Base-by-base conservation (phyloP, 37 sponge, comb jelly and placozoan genomes). In the Halisarca cf. caerulea region DNA sequence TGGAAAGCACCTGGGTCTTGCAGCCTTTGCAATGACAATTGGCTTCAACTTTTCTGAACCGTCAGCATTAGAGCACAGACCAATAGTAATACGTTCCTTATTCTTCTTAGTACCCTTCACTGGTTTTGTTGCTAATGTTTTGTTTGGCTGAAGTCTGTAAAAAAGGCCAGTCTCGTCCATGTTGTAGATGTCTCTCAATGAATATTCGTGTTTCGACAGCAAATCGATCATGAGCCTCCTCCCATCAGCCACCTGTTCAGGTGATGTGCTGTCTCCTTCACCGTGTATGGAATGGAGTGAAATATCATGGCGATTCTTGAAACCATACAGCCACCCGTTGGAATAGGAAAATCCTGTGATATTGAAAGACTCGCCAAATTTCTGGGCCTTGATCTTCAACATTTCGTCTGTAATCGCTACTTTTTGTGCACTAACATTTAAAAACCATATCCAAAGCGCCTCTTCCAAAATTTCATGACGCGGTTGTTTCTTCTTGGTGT, bases 11-110 rank as follows among this genome's bases (percentile, higher is more conserved):
- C 54, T 58, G 17, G 66, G 66, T 9, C 66, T 64, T 4, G 88
- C 88, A 17, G 82, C 2, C 54, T 77, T 82, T 14, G 80, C 88
- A 62, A 88, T 88, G 1, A 88, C 84, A 0, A 88, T 30, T n/a
- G 83, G 88, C 43, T 27, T n/a, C 69, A 54, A 55, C 41, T 88
- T 88, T 47, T 82, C 88, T 53, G 66, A 8, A 14, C 83, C 83
- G 42, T 62, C 68, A 60, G 83, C 83, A 51, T 82, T 88, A 20
- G 17, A 55, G n/a, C 57, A 55, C 17, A 55, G 57, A 20, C 17
- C 57, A 55, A 55, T 17, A 55, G 57, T 20, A 55, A 55, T 55
- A 17, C 57, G 57, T 55, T 55, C 57, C 57, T 55, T 17, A 11
- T 55, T 55, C n/a, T 3, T 61, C 30, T 62, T 80, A 11, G 59